These are phyloP conservation scores for Magallana nippona DNA, from an alignment of 2,888 invertebrate species.

Conservation along the genomic window DNA sequence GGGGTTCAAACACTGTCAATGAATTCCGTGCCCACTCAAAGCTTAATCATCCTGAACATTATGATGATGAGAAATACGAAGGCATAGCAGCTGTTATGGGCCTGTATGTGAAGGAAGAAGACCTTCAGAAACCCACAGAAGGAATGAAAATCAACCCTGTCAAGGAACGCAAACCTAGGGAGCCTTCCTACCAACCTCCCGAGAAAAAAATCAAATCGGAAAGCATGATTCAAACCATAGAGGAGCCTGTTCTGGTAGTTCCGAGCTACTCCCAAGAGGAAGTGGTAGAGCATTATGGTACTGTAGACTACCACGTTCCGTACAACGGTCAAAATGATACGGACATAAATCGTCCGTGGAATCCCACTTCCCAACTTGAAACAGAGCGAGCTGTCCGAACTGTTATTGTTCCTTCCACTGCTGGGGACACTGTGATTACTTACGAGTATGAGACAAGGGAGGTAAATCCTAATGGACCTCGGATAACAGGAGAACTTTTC, in stretches of 20 bases:
- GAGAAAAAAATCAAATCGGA: conserved; percentile 12
- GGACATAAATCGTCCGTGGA: conserved; percentile 10
- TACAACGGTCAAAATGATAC: conserved; percentile 1
- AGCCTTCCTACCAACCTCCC: neutral
- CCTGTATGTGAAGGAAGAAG: conserved; percentile 68
- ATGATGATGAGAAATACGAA: conserved; percentile 62
- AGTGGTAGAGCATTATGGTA: conserved; percentile 22
- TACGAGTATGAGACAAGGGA: conserved; percentile 22
- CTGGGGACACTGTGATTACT: conserved; percentile 18
- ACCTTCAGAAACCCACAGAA: conserved; percentile 68
- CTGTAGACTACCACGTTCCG: conserved; percentile 19
- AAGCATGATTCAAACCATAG: neutral
- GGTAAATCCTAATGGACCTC: neutral
- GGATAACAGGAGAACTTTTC: conserved; percentile 1
- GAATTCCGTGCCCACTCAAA: conserved; percentile 86
- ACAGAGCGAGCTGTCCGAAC: conserved; percentile 20
- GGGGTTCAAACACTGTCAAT: conserved; percentile 85
- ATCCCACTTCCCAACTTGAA: conserved; percentile 34
- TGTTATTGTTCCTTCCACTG: conserved; percentile 2
- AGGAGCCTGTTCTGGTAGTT: neutral
- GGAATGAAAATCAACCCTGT: conserved; percentile 70
- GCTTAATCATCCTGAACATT: conserved; percentile 81
- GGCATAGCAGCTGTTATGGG: conserved; percentile 70
- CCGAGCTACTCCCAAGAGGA: conserved; percentile 37
- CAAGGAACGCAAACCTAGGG: conserved; percentile 62